Conservation (phyloP, 2,113 vertebrate species). For the Rhipidura dahli region DNA sequence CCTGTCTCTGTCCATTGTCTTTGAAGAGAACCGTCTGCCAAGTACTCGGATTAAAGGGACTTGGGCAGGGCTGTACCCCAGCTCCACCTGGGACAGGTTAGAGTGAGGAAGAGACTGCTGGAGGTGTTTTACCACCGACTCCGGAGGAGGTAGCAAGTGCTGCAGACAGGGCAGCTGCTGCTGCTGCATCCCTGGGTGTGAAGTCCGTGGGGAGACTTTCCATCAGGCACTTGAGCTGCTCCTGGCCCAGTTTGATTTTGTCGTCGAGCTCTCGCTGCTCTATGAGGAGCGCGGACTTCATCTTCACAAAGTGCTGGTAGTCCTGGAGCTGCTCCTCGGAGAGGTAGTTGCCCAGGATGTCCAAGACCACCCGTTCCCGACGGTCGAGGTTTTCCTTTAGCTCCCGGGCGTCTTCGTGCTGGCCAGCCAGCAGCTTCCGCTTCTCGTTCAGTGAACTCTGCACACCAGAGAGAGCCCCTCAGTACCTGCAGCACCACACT, state of each 20-base stretch:
- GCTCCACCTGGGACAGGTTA: slow-evolving; percentile 24
- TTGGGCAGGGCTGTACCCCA: neutral
- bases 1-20: neutral
- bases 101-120: slow-evolving; percentile 59
- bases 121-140: slow-evolving; percentile 1
- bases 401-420: slow-evolving; percentile 91
- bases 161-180: slow-evolving; percentile 42
- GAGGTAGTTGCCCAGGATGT: slow-evolving; percentile 85
- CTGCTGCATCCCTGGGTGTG: slow-evolving; percentile 30
- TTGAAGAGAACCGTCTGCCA: neutral
- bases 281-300: slow-evolving; percentile 89
- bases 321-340: slow-evolving; percentile 80
- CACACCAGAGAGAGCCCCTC: neutral
- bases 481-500: neutral
- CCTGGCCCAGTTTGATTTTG: slow-evolving; percentile 86
- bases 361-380: slow-evolving; percentile 83
- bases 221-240: slow-evolving; percentile 83
- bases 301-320: slow-evolving; percentile 86
- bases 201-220: slow-evolving; percentile 80
- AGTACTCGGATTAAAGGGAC: slow-evolving; percentile 21
- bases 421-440: slow-evolving; percentile 83
- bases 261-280: slow-evolving; percentile 91
- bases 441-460: slow-evolving; percentile 88
- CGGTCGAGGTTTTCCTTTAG: slow-evolving; percentile 97
- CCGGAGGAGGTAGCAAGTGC: slow-evolving; percentile 73